Evolutionary conservation across 2,888 invertebrate genomes (phyloP).

Genomic region (Seira ritae): DNA sequence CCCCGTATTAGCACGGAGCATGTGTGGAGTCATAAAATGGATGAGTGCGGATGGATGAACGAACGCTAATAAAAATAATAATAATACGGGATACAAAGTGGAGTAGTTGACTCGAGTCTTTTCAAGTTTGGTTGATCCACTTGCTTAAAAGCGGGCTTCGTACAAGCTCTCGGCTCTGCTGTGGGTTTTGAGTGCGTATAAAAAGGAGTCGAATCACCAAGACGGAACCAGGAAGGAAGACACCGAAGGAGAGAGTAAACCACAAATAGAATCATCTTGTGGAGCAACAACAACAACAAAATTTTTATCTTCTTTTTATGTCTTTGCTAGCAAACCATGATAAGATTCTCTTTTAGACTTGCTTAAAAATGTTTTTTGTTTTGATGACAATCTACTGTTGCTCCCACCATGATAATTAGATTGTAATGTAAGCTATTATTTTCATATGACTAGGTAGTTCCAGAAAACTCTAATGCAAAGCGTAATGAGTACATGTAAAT

Average conservation of each 20-base stretch:
- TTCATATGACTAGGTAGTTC: too few relatives aligned
- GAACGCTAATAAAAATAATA: constrained; percentile 15
- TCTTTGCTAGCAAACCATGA: background rate
- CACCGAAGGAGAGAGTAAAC: constrained; percentile 40
- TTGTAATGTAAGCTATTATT: too few relatives aligned
- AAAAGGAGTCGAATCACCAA: constrained; percentile 55
- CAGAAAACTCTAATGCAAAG: too few relatives aligned
- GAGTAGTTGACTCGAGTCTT: too few relatives aligned
- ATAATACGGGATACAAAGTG: constrained; percentile 10
- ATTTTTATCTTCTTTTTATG: constrained; percentile 13
- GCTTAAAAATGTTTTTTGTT: too few relatives aligned
- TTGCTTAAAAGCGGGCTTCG: background rate
- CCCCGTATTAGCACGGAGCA: background rate
- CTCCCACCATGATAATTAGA: background rate
- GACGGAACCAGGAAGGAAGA: constrained; percentile 61
- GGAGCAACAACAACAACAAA: constrained; percentile 3
- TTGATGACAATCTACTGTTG: too few relatives aligned
- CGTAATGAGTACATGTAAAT: too few relatives aligned
- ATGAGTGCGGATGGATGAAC: constrained; percentile 11
- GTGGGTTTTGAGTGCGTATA: background rate
- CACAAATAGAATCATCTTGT: constrained; percentile 21
- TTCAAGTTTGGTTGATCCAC: constrained; percentile 1
- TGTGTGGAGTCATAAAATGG: constrained; percentile 18
- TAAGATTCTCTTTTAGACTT: background rate
- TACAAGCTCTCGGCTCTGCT: background rate